These are phyloP conservation scores for Lepisosteus osseus DNA, from an alignment of 2,113 vertebrate species.

Conservation along the genomic window DNA sequence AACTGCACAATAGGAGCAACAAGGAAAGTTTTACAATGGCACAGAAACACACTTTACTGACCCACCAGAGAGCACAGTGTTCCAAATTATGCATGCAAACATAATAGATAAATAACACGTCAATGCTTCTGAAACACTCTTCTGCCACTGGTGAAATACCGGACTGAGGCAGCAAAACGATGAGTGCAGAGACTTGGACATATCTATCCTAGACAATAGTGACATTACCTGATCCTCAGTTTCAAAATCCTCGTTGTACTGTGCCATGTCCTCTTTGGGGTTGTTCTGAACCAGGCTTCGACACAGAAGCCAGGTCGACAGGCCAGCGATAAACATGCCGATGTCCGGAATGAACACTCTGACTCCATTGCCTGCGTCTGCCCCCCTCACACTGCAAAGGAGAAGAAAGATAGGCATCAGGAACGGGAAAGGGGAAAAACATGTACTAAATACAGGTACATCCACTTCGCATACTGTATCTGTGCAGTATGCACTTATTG, in stretches of 20 bases:
- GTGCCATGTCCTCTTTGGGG: slow-evolving; percentile 76
- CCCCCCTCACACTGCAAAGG: slow-evolving; percentile 79
- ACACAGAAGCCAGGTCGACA: slow-evolving; percentile 89
- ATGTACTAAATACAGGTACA: too few species aligned
- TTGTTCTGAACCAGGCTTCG: slow-evolving; percentile 84
- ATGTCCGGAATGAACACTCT: slow-evolving; percentile 92
- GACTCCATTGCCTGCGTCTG: slow-evolving; percentile 91
- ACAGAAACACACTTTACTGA: too few species aligned
- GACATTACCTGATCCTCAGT: slow-evolving; percentile 83
- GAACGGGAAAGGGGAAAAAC: background rate
- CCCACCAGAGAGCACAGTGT: too few species aligned
- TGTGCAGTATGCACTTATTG: too few species aligned
- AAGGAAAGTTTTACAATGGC: too few species aligned
- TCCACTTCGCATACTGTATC: too few species aligned
- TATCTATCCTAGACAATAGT: background rate
- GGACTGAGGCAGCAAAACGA: too few species aligned
- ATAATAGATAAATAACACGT: too few species aligned
- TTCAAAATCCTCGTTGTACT: slow-evolving; percentile 84
- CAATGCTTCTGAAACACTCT: too few species aligned
- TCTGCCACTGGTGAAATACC: too few species aligned
- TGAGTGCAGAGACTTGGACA: background rate
- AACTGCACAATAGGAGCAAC: too few species aligned
- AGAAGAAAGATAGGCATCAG: slow-evolving; percentile 19
- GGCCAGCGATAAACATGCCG: slow-evolving; percentile 86
- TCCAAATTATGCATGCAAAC: too few species aligned